Evolutionary conservation across 2,888 invertebrate genomes (phyloP).

Genomic region (Stictocephala bisonia): DNA sequence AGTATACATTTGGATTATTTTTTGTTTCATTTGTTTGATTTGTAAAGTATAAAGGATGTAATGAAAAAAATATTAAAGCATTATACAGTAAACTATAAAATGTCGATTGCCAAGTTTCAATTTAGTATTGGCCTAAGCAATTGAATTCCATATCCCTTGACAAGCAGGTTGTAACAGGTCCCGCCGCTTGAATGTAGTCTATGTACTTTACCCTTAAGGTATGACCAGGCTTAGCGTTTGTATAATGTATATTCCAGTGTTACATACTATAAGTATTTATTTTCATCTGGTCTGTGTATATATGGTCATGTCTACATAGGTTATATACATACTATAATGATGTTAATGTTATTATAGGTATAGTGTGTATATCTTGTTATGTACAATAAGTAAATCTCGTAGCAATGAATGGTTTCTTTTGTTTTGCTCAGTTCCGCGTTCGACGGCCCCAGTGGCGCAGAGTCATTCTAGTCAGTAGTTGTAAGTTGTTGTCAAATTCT

Average conservation of each 20-base stretch:
- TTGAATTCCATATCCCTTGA: too few relatives aligned
- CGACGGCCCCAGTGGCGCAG: neutral
- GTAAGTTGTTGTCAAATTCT: conserved; percentile 39
- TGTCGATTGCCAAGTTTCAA: too few relatives aligned
- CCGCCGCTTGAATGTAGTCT: too few relatives aligned
- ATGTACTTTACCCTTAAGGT: too few relatives aligned
- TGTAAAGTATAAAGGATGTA: too few relatives aligned
- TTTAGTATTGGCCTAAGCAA: too few relatives aligned
- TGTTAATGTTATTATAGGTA: conserved; percentile 36
- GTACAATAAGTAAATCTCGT: conserved; percentile 26
- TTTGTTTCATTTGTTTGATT: too few relatives aligned
- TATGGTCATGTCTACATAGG: conserved; percentile 22
- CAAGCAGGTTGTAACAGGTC: too few relatives aligned
- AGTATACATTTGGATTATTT: too few relatives aligned
- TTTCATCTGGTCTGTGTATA: conserved; percentile 35
- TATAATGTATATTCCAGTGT: conserved; percentile 37
- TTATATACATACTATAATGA: conserved; percentile 34
- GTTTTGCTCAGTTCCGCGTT: conserved; percentile 2
- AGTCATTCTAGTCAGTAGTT: conserved; percentile 29
- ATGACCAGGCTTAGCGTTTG: too few relatives aligned
- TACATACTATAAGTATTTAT: conserved; percentile 26
- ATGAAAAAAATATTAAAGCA: too few relatives aligned
- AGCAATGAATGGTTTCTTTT: conserved; percentile 16
- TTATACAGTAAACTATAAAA: too few relatives aligned
- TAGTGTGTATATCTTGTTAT: conserved; percentile 42